Evolutionary conservation across 2,888 invertebrate genomes (phyloP).

Genomic region (Sarcophaga variegata): DNA sequence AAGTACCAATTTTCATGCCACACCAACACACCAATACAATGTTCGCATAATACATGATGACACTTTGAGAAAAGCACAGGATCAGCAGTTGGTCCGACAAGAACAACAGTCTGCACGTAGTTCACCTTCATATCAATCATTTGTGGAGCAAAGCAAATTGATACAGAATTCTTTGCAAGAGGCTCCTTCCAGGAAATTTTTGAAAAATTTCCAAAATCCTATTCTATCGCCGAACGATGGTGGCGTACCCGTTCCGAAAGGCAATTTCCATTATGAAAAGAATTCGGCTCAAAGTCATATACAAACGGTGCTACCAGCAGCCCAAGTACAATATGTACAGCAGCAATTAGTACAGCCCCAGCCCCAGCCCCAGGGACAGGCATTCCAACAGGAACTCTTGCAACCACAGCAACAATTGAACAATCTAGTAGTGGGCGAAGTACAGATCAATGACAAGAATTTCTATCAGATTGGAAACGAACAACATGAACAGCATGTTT

Average conservation of each 20-base stretch:
- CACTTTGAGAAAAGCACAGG: slow-evolving; percentile 57
- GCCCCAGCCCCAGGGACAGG: slow-evolving; percentile 20
- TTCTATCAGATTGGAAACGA: slow-evolving; percentile 57
- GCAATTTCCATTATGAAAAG: slow-evolving; percentile 76
- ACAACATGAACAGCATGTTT: slow-evolving; percentile 22
- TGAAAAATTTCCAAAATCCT: slow-evolving; percentile 77
- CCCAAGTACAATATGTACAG: slow-evolving; percentile 72
- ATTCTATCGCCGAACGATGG: slow-evolving; percentile 69
- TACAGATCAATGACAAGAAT: slow-evolving; percentile 44
- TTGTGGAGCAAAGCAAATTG: slow-evolving; percentile 68
- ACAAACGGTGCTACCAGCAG: slow-evolving; percentile 68
- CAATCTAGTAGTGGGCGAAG: slow-evolving; percentile 21
- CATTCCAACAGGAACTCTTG: neutral
- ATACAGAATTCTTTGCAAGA: slow-evolving; percentile 72
- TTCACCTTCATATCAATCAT: slow-evolving; percentile 73
- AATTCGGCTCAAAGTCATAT: slow-evolving; percentile 54
- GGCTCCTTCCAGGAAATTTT: slow-evolving; percentile 79
- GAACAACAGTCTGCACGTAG: slow-evolving; percentile 54
- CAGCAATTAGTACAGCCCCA: slow-evolving; percentile 34
- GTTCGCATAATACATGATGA: slow-evolving; percentile 77
- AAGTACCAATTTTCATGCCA: slow-evolving; percentile 56
- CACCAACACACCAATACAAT: slow-evolving; percentile 75
- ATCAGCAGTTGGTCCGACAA: slow-evolving; percentile 29
- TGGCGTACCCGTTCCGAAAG: slow-evolving; percentile 71
- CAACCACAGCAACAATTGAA: slow-evolving; percentile 12